Evolutionary conservation across 1,140 invertebrate genomes (phyloP), one percentile per base, ranked within the genome.

Genomic region (Rhagoletis zephyria): DNA sequence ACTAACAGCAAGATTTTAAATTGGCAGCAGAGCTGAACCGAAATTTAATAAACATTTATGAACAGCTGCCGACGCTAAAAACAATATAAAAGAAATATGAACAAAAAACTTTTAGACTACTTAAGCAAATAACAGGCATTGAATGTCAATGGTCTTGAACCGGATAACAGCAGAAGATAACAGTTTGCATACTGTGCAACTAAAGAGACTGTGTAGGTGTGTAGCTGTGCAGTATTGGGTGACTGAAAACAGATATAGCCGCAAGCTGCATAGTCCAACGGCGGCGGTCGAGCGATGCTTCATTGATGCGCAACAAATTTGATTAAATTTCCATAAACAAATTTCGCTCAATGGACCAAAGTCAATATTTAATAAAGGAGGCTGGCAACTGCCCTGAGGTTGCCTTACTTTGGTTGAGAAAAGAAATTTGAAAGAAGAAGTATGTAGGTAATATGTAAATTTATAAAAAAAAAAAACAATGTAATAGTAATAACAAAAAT

Each of bases 311-410:
- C 42, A 74, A 42, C 42, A 74, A 30, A 74, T 74, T 74, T 74
- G 42, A 48, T 74, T 74, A 48, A 74, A 74, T 74, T 74, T 74
- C 42, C 67, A 74, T 48, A 74, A 74, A 74, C 67, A 42, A 74
- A 74, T 74, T 74, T 40, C 67, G 42, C 40, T 74, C 67, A 74
- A 74, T 74, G 67, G 40, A 42, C 67, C 67, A 74, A 74, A 74
- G 67, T 45, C 67, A 74, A 74, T 74, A 74, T 74, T 74, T 74
- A 48, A 16, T 42, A 63, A 63, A 63, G 16, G 51, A 56, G 51
- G 67, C 40, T 74, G 12, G 12, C 12, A 42, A 4, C 14, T 12
- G 40, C 67, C 14, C 40, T 45, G 42, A 16, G 67, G 42, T 74
- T 4, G 40, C n/a, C n/a, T n/a, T n/a, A n/a, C n/a, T n/a, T n/a